Base-by-base conservation (phyloP, 2,888 invertebrate genomes). In the Drepana falcataria region DNA sequence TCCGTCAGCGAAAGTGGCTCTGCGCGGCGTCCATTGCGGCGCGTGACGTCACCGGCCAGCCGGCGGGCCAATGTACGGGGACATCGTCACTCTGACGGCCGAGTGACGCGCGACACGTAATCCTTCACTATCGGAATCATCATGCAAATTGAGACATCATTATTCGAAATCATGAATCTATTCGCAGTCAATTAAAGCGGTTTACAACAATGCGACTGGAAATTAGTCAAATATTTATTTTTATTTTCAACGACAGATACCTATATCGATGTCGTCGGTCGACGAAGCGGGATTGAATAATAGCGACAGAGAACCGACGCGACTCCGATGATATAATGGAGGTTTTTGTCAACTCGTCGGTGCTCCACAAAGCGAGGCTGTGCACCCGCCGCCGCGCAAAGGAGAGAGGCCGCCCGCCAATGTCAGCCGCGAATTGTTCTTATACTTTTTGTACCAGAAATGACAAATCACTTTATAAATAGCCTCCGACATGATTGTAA, bases 1-100 rank as follows among this genome's bases (percentile, higher is more conserved):
- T 75, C 71, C 73, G 69, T 54, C 58, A 49, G 73, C 75, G 77
- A 76, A 76, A 76, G 76, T 76, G 65, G 64, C 60, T n/a, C n/a
- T n/a, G 59, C 70, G 61, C 53, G 7, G 6, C 9, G 2, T 6
- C 3, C 9, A 44, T 40, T 40, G 44, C 2, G 4, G 9, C 44
- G 44, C 3, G 44, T 44, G 44, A 44, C 44, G 44, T 44, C 44
- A 44, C 37, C 2, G 4, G 3, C 2, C 37, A 3, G 37, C 37
- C 3, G 4, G 37, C 37, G 37, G 2, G 37, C 2, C 37, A 37
- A 2, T 4, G 37, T n/a, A 37, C 37, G 4, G 3, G 3, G 37
- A 37, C 37, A 2, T 37, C 37, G 4, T 4, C 37, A 37, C n/a
- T n/a, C n/a, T n/a, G n/a, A n/a, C n/a, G 37, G 37, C 4, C 37